Evolutionary conservation across 1,140 invertebrate species (phyloP), one percentile per base, ranked within the genome.

Genomic region (Tigriopus japonicus): DNA sequence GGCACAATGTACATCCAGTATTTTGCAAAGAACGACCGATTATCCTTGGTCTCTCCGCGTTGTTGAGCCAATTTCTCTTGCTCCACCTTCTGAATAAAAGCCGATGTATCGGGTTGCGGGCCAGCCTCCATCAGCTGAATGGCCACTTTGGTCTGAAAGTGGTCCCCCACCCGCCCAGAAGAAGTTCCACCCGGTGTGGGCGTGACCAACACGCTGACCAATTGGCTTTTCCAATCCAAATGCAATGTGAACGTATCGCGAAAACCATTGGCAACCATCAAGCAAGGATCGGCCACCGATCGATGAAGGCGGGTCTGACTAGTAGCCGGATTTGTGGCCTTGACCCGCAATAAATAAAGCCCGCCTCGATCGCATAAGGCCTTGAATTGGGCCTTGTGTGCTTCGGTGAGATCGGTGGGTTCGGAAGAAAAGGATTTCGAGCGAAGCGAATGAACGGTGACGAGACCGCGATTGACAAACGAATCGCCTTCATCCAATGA

Each of bases 1-100:
- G 59, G 59, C 19, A 61, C 51, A 42, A 61, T 61, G 21, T 61
- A 61, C 59, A 61, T 61, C 59, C 59, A 61, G 17, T 61, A 61
- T 40, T 61, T 61, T 3, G 59, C 15, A 6, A 61, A 23, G 45
- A 61, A 61, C 6, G 59, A 61, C 15, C 17, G 19, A 40, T 61
- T 54, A 9, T 61, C 59, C 23, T 56, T 56, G 19, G 23, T 61
- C 10, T 61, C 49, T 55, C 59, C 59, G 6, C 49, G 17, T 40
- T 56, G 45, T 40, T 61, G 52, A 7, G 43, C 45, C 12, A 35
- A n/a, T 55, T 61, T 61, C 43, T 61, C 59, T 40, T 61, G 49
- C 28, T 61, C 59, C 59, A 61, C 15, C n/a, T 40, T 61, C 43
- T 60, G 59, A 21, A 60, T 60, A 42, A 21, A 60, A 6, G 59